Base-by-base conservation (phyloP, 2,888 invertebrate genomes). In the Sesia bembeciformis region DNA sequence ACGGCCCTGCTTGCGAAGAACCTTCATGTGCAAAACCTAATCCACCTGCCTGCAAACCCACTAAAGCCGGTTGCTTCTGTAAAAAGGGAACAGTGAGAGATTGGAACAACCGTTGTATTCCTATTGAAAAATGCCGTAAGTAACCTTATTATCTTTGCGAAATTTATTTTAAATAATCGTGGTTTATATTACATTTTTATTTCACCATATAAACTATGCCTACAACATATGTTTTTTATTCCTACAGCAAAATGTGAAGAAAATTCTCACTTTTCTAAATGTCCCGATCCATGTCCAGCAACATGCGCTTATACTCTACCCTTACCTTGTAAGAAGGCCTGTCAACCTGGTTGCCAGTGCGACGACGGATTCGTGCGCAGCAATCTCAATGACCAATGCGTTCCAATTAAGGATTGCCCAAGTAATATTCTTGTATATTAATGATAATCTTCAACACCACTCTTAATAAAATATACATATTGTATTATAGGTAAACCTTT, bases 11-110 rank as follows among this genome's bases (percentile, higher is more conserved):
- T 23, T 52, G 40, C 7, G 54, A 52, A 51, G 54, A 54, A 5
- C 56, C 60, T 41, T 46, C 41, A 5, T 60, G 60, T 49, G 49
- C 23, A 23, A 38, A 39, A 23, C 52, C 49, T n/a, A 40, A 50
- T 39, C 40, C 46, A 3, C 52, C 51, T 42, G 52, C 40, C 52
- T 52, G 40, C 38, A 54, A 49, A 40, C 51, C 52, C 46, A 52
- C 52, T 42, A 54, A 54, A 46, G n/a, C 42, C 39, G 54, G 40
- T 4, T 54, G 54, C 49, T 54, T 54, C 23, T 60, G 60, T 53
- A 53, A 49, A 23, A 54, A 60, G 43, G 53, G 56, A 5, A 54
- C 39, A 51, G 57, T 55, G 5, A 54, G 60, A 52, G 51, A 58
- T 39, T 23, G 7, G 4, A 38, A 56, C 40, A 57, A 56, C 8